These are phyloP conservation scores for Cercopithecus mona DNA, from an alignment of 2,113 vertebrate genomes.

Conservation along the genomic window DNA sequence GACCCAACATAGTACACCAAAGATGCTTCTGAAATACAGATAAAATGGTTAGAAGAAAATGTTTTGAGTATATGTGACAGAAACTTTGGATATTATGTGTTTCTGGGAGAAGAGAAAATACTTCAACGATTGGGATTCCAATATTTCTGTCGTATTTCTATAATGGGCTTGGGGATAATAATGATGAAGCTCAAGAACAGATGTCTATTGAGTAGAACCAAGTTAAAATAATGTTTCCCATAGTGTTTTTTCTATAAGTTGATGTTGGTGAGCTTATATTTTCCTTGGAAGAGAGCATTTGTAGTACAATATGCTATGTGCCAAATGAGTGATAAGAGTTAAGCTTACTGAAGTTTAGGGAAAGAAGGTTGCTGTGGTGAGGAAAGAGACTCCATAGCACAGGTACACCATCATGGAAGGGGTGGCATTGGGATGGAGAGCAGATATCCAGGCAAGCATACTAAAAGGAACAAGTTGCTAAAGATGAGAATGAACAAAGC, in stretches of 20 bases:
- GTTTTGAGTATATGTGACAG: neutral
- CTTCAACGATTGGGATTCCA: neutral
- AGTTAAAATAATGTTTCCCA: neutral
- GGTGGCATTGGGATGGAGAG: neutral
- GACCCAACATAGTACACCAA: slow-evolving; percentile 70
- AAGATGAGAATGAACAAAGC: neutral
- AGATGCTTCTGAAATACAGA: slow-evolving; percentile 75
- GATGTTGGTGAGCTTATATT: slow-evolving; percentile 22
- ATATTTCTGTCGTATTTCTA: slow-evolving; percentile 29
- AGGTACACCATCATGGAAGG: neutral
- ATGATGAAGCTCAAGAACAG: neutral
- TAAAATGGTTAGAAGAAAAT: slow-evolving; percentile 29
- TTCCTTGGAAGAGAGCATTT: neutral
- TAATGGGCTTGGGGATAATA: neutral
- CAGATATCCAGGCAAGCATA: neutral
- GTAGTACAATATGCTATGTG: neutral
- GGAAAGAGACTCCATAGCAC: neutral
- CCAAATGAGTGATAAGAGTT: neutral
- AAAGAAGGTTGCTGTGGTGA: neutral
- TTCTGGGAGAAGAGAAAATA: slow-evolving; percentile 42
- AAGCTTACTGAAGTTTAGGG: neutral
- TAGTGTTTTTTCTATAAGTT: neutral
- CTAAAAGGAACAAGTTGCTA: neutral
- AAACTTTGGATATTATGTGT: slow-evolving; percentile 19
- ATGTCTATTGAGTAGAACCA: slow-evolving; percentile 1